Evolutionary conservation across 2,888 invertebrate species (phyloP).

Genomic region (Hyles lineata): DNA sequence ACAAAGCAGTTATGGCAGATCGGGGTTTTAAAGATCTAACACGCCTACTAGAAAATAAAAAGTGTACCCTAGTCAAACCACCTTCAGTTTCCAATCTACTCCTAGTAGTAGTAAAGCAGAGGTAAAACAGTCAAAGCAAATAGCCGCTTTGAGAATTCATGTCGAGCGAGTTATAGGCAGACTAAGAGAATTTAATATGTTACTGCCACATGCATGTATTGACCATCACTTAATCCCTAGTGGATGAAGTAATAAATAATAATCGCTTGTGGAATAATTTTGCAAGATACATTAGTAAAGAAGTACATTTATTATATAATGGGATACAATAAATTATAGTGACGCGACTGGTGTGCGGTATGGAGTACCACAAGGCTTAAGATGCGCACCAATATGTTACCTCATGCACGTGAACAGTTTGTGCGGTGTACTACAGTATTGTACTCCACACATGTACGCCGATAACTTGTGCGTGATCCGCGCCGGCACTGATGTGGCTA

Average conservation of each 20-base stretch:
- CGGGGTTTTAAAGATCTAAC: background rate
- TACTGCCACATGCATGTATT: background rate
- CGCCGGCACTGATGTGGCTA: no score
- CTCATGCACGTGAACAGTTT: no score
- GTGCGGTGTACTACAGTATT: no score
- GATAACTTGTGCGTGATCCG: no score
- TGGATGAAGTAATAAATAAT: background rate
- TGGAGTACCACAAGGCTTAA: no score
- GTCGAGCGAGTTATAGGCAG: background rate
- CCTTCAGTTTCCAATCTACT: background rate
- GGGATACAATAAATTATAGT: no score
- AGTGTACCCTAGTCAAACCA: background rate
- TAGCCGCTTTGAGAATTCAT: background rate
- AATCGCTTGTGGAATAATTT: background rate
- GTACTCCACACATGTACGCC: no score
- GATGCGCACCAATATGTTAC: no score
- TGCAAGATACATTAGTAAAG: background rate
- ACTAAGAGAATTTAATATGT: background rate
- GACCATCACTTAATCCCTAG: no score
- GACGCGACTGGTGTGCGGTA: no score
- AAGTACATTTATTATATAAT: constrained; percentile 18
- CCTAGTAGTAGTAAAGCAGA: background rate
- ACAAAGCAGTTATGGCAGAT: background rate
- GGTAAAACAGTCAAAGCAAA: background rate
- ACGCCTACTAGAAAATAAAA: background rate